phyloP scores from a whole-genome alignment of 2,888 invertebrate species.

The Erebia aethiops region DNA sequence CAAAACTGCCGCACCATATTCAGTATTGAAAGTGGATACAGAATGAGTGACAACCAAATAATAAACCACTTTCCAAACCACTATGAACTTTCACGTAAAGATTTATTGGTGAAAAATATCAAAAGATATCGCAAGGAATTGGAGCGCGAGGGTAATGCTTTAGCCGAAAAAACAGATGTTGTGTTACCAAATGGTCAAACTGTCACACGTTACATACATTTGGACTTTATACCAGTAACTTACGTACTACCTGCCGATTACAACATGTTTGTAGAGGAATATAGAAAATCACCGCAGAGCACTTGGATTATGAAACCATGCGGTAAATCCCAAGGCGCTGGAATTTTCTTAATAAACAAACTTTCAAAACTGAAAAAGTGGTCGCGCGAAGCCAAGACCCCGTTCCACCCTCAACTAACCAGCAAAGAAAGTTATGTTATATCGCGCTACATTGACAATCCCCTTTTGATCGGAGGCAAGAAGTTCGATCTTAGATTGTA shows the following conservation, averaged over 20 bases:
- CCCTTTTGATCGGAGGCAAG: conserved; percentile 97
- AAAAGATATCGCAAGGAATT: conserved; percentile 96
- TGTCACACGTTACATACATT: conserved; percentile 88
- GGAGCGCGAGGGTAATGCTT: conserved; percentile 93
- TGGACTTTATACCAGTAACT: conserved; percentile 97
- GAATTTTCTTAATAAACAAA: conserved; percentile 97
- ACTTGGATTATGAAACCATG: conserved; percentile 99
- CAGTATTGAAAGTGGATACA: conserved; percentile 95
- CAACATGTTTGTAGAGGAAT: conserved; percentile 98
- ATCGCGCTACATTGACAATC: conserved; percentile 97
- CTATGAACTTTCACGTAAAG: conserved; percentile 97
- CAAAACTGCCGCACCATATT: conserved; percentile 95
- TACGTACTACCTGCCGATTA: conserved; percentile 98
- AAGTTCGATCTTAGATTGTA: conserved; percentile 97
- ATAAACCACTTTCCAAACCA: conserved; percentile 99
- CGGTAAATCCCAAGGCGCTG: conserved; percentile 95
- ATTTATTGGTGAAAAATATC: conserved; percentile 97
- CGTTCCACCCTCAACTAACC: conserved; percentile 90
- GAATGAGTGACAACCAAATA: conserved; percentile 96
- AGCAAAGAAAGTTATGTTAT: conserved; percentile 96
- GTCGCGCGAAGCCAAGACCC: conserved; percentile 86
- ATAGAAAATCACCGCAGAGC: conserved; percentile 95
- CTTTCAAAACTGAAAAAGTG: conserved; percentile 95
- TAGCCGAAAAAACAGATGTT: conserved; percentile 88
- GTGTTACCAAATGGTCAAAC: conserved; percentile 83